phyloP scores from a whole-genome alignment of 2,113 vertebrate species.

The Numenius arquata region DNA sequence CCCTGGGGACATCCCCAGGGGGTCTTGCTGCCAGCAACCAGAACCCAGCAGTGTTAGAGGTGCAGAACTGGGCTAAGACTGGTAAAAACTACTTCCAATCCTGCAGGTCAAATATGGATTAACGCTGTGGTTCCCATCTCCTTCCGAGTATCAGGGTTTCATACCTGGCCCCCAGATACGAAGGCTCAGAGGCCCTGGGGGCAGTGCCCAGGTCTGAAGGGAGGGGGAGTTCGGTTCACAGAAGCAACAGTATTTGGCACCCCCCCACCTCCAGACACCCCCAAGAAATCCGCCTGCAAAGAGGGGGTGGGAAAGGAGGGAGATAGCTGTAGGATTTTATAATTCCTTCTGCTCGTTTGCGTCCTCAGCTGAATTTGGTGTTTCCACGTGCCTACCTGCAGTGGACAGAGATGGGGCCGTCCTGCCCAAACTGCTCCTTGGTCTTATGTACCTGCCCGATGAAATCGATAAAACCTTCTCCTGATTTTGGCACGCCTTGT shows the following conservation, averaged over 20 bases:
- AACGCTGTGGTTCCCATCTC: not conserved
- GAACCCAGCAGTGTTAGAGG: not conserved
- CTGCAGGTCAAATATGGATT: not conserved
- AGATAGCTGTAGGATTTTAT: not conserved
- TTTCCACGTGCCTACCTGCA: conserved; percentile 82
- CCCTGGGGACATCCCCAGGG: not conserved
- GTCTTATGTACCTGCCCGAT: conserved; percentile 99
- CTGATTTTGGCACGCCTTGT: conserved; percentile 95
- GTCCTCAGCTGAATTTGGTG: fast-evolving
- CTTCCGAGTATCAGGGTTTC: not conserved
- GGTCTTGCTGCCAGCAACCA: not conserved
- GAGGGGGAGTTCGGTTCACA: not conserved
- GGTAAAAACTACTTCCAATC: not conserved
- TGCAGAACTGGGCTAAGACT: not conserved
- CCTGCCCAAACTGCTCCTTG: conserved; percentile 99
- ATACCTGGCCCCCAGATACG: fast-evolving
- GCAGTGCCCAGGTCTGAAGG: not conserved
- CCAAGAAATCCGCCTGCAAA: not conserved
- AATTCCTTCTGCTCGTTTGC: not conserved
- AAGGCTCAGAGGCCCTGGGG: not conserved
- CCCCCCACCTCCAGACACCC: not conserved
- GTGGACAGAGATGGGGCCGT: conserved; percentile 97
- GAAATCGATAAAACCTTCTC: conserved; percentile 97
- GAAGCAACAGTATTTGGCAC: not conserved
- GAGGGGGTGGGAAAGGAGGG: not conserved